These are phyloP conservation scores for Pleuronectes platessa DNA, from an alignment of 2,113 vertebrate genomes.

Conservation along the genomic window DNA sequence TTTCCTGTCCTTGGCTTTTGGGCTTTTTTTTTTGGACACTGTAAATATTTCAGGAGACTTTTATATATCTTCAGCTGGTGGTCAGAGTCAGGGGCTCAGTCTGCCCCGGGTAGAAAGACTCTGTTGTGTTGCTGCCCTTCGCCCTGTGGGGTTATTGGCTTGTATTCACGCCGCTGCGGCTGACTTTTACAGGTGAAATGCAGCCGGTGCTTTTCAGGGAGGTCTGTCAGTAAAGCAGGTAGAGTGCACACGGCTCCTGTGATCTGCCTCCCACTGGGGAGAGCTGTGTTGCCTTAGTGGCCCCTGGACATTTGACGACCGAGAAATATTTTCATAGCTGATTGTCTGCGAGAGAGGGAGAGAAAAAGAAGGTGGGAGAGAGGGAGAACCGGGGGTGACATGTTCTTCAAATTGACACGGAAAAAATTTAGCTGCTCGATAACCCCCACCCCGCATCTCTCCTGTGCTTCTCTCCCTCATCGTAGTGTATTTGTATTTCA, in stretches of 20 bases:
- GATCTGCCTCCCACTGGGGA: conserved; percentile 59
- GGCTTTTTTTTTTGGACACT: conserved; percentile 28
- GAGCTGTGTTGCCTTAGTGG: conserved; percentile 46
- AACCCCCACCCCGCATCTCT: conserved; percentile 63
- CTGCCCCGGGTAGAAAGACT: conserved; percentile 54
- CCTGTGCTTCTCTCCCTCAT: conserved; percentile 63
- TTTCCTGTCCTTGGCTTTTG: conserved; percentile 51
- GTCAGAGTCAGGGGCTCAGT: conserved; percentile 50
- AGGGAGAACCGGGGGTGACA: conserved; percentile 52
- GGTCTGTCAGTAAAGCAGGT: conserved; percentile 73
- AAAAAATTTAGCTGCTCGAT: conserved; percentile 69
- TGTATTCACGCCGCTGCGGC: conserved; percentile 32
- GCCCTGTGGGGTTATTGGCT: conserved; percentile 38
- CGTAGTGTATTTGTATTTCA: conserved; percentile 70
- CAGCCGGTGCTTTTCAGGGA: conserved; percentile 68
- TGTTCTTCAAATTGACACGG: conserved; percentile 60
- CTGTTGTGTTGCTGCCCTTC: conserved; percentile 57
- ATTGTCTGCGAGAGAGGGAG: conserved; percentile 61
- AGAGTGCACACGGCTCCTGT: conserved; percentile 52
- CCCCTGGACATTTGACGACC: conserved; percentile 68
- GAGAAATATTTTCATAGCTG: conserved; percentile 79
- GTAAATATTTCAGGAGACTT: conserved; percentile 60
- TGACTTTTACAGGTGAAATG: conserved; percentile 66
- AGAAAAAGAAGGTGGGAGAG: conserved; percentile 43
- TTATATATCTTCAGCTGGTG: conserved; percentile 53